Conservation (phyloP, 2,888 invertebrate species). For the Ischnura elegans region DNA sequence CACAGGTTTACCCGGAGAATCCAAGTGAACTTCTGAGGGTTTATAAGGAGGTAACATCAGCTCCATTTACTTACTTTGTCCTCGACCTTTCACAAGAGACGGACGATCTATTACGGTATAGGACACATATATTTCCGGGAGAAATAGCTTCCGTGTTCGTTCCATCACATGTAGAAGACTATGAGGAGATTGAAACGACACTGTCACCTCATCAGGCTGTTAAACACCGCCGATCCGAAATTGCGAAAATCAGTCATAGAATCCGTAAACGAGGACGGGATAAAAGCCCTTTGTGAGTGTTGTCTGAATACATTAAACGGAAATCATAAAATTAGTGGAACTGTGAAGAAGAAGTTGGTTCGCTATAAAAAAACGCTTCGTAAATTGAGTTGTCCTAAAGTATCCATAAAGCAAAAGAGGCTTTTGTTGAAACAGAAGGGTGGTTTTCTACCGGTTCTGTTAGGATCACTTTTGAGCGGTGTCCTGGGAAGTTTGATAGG, state of each 20-base stretch:
- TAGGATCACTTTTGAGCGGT: background rate
- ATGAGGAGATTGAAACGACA: background rate
- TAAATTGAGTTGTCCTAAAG: background rate
- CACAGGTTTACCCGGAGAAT: background rate
- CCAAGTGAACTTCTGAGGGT: background rate
- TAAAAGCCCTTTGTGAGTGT: conserved; percentile 29
- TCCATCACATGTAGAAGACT: too few species aligned
- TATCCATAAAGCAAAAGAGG: background rate
- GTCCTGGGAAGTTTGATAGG: background rate
- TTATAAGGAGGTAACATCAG: background rate
- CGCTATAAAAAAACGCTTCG: background rate
- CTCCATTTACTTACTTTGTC: background rate
- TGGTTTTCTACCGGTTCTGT: background rate
- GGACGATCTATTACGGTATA: background rate
- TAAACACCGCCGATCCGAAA: background rate
- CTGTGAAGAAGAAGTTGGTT: background rate
- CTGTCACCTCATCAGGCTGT: background rate
- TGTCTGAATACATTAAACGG: conserved; percentile 2
- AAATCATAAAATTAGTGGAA: background rate
- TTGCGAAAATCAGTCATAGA: background rate
- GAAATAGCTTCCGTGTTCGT: background rate
- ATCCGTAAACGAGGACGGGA: background rate
- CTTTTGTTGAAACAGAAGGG: background rate
- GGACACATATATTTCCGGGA: background rate
- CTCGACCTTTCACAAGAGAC: background rate